Conservation (phyloP, 2,113 vertebrate genomes). For the Agapornis roseicollis region DNA sequence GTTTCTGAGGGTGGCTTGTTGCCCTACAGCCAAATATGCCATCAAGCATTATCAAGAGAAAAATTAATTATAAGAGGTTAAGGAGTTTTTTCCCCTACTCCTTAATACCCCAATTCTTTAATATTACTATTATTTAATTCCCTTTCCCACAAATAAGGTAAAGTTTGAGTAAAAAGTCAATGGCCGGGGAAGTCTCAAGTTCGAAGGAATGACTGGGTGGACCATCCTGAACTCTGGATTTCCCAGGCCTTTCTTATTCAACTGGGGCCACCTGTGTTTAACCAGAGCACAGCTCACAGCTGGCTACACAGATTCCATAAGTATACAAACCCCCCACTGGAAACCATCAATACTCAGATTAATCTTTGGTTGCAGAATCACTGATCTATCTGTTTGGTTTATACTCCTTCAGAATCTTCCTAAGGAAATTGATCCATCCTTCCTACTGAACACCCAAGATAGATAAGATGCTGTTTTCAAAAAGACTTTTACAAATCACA, state of each 20-base stretch:
- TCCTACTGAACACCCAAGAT: not conserved
- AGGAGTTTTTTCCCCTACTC: fast-evolving
- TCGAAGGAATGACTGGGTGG: not conserved
- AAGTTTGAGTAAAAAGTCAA: not conserved
- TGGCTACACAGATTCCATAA: not conserved
- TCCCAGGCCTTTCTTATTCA: not conserved
- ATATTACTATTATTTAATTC: not conserved
- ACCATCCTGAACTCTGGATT: not conserved
- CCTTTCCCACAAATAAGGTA: not conserved
- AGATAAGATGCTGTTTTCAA: conserved; percentile 46
- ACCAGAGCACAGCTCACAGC: not conserved
- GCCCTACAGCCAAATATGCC: conserved; percentile 5
- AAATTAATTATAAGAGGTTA: not conserved
- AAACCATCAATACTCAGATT: not conserved
- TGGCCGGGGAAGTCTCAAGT: not conserved
- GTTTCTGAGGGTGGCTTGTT: not conserved
- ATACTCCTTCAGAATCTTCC: not conserved
- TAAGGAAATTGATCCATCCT: conserved; percentile 32
- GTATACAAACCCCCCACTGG: not conserved
- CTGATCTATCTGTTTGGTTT: not conserved
- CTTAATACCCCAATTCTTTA: not conserved
- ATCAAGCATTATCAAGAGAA: not conserved
- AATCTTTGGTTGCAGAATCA: not conserved
- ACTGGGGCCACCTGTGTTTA: not conserved
- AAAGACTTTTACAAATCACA: conserved; percentile 63